Conservation (phyloP, 1,140 invertebrate species). For the Aleiodes sp. region DNA sequence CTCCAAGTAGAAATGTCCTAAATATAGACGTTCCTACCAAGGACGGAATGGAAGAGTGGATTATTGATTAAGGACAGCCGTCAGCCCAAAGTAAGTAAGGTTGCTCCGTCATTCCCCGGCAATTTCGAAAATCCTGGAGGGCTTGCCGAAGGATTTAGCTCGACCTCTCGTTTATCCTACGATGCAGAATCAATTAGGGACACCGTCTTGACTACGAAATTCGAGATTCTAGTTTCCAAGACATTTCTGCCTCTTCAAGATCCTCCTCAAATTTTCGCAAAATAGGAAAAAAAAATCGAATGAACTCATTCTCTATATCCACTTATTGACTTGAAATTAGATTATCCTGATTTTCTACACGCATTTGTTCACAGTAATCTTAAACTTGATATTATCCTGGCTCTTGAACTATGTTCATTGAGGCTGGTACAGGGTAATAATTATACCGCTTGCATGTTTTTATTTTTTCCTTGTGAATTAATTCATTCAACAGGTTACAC, state of each 20-base stretch:
- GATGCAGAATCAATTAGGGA: conserved; percentile 40
- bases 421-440: too few species aligned
- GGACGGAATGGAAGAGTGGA: conserved; percentile 39
- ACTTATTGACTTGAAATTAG: too few species aligned
- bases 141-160: conserved; percentile 43
- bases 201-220: conserved; percentile 34
- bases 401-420: too few species aligned
- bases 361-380: too few species aligned
- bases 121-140: conserved; percentile 56
- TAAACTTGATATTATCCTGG: too few species aligned
- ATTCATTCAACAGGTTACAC: neutral
- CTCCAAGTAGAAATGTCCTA: neutral
- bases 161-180: conserved; percentile 40
- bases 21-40: neutral
- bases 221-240: neutral
- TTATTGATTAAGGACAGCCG: conserved; percentile 53
- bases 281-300: too few species aligned
- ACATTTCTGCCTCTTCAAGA: neutral
- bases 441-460: too few species aligned
- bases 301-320: too few species aligned
- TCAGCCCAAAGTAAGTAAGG: conserved; percentile 44
- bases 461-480: too few species aligned
- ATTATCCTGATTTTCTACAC: too few species aligned
- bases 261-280: neutral
- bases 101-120: conserved; percentile 53